These are phyloP conservation scores for Mesembrinibis cayennensis DNA, from an alignment of 2,113 vertebrate species.

Conservation along the genomic window DNA sequence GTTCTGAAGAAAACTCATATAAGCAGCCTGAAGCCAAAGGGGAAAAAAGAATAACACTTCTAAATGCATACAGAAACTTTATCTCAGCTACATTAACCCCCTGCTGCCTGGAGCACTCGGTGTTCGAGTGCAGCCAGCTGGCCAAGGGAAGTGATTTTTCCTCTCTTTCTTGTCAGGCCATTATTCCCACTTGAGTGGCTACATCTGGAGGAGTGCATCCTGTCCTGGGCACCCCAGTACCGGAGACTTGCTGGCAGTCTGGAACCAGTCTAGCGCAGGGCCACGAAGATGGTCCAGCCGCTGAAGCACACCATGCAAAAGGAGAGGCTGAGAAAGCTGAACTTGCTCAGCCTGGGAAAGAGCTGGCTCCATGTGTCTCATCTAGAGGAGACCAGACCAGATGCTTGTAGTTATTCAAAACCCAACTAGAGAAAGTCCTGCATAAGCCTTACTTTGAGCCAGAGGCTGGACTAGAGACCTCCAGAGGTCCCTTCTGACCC, in stretches of 20 bases:
- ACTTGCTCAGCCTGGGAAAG: neutral
- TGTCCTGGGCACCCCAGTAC: neutral
- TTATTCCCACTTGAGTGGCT: neutral
- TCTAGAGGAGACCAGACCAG: neutral
- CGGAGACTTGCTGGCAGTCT: neutral
- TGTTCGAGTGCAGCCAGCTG: neutral
- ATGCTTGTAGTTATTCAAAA: neutral
- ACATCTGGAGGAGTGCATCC: neutral
- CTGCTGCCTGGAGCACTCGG: neutral
- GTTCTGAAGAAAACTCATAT: neutral
- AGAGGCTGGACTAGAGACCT: neutral
- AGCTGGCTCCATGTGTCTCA: neutral
- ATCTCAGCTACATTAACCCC: neutral
- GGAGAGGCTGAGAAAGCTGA: neutral
- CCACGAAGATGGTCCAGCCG: neutral
- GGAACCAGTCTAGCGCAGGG: accelerated
- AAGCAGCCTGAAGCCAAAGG: neutral
- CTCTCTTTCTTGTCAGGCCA: neutral
- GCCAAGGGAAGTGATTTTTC: neutral
- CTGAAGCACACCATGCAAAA: neutral
- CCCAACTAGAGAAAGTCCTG: neutral
- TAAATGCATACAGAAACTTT: neutral
- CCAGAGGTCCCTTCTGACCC: neutral
- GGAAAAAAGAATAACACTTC: neutral
- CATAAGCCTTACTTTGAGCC: neutral